Base-by-base conservation (phyloP, 2,113 vertebrate species). In the Nannospalax galili region DNA sequence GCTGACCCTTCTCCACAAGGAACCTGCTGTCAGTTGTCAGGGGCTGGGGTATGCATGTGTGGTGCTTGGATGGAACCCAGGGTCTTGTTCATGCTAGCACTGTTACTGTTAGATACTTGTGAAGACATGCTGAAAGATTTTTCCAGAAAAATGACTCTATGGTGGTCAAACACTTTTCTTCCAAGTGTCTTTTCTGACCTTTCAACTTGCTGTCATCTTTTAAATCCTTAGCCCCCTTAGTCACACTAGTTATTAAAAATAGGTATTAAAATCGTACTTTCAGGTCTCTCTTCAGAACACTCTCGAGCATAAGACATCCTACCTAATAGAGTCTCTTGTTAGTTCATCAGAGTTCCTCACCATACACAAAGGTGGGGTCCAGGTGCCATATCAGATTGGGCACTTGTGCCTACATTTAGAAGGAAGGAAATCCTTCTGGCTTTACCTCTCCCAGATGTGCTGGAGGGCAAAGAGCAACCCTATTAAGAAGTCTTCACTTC, bases 401-500 rank as follows among this genome's bases (percentile, higher is more conserved):
- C n/a, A 72, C 42, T 65, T 79, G 24, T 40, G 56, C 12, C 74
- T 70, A 89, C 37, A 67, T 19, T 52, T 7, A 17, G 3, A 20
- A 64, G 56, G 52, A 60, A 69, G 11, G 79, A 72, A 88, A n/a
- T 24, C 60, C 56, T 92, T 70, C 84, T 0, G 0, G 56, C 32
- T 42, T 70, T 32, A 52, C 35, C 69, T 70, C 64, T 92, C 75
- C 37, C 32, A 58, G 32, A 64, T 91, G 88, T 37, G 35, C 81
- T 60, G 20, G 77, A 92, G 81, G 74, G 77, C 90, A 70, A 82
- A 95, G 94, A 62, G 65, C 91, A 91, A 64, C 22, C 37, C 22
- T 56, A 11, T 12, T n/a, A 62, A 84, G 70, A 52, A 22, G 26
- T 80, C 67, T 86, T 90, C 65, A 79, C 70, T 69, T 17, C 3